Percentiles rank a stretch among this genome's conserved stretches.
phyloP scores from a whole-genome alignment of 2,797 vertebrate species.

The Acanthornis magna region DNA sequence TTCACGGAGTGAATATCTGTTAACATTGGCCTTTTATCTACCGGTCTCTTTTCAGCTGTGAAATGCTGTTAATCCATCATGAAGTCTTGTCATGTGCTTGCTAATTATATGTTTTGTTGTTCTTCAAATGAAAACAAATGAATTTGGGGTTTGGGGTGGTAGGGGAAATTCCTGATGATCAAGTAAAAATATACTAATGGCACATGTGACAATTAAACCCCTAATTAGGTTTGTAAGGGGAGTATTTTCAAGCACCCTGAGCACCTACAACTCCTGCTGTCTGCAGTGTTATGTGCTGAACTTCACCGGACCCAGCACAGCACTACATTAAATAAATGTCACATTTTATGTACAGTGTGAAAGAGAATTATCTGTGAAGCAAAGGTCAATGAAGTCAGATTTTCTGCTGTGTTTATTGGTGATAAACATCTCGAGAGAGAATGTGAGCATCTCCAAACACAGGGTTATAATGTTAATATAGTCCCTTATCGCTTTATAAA shows the following conservation, averaged over 20 bases:
- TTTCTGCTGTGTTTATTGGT: neutral
- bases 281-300: neutral
- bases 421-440: constrained; percentile 27
- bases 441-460: constrained; percentile 50
- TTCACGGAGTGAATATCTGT: constrained; percentile 29
- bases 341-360: neutral
- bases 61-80: constrained; percentile 63
- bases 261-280: neutral
- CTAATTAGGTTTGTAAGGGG: neutral
- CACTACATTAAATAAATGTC: neutral
- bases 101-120: neutral
- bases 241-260: neutral
- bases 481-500: constrained; percentile 53
- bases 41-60: constrained; percentile 18
- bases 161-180: neutral
- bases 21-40: constrained; percentile 45
- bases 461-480: constrained; percentile 22
- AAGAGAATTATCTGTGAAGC: constrained; percentile 4
- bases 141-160: neutral
- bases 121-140: neutral
- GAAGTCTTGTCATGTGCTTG: constrained; percentile 14
- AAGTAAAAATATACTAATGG: neutral
- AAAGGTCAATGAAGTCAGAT: constrained; percentile 23
- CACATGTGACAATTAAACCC: neutral
- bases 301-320: neutral